These are phyloP conservation scores for Neodontobutis hainanensis DNA, from an alignment of 2,113 vertebrate genomes.

Conservation along the genomic window DNA sequence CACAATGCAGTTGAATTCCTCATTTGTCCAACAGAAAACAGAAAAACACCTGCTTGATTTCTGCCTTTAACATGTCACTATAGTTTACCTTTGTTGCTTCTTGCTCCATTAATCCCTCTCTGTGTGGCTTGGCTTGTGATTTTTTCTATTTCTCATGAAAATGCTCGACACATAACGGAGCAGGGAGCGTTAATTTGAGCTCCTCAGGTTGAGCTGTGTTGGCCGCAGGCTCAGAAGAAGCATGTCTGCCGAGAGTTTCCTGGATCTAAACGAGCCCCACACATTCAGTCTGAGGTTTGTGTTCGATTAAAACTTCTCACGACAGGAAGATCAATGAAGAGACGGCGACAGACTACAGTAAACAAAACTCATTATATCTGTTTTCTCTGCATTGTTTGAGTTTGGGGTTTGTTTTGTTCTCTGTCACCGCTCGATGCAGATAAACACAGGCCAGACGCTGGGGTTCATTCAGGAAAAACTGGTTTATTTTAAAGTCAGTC, in stretches of 20 bases:
- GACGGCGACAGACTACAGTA: neutral
- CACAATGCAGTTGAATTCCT: too few species aligned
- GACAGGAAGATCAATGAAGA: neutral
- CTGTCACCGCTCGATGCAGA: neutral
- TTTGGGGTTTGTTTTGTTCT: neutral
- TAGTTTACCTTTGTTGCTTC: neutral
- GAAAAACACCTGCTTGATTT: neutral
- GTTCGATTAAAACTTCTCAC: neutral
- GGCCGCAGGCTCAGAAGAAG: neutral
- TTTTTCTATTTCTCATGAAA: neutral
- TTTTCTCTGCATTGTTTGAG: neutral
- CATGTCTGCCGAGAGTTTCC: neutral
- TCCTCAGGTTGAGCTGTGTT: too few species aligned
- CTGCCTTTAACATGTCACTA: neutral
- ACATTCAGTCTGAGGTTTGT: neutral
- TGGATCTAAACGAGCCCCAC: neutral
- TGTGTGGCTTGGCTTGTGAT: neutral
- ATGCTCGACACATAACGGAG: neutral
- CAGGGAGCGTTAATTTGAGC: too few species aligned
- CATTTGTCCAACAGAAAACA: too few species aligned
- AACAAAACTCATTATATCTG: neutral
- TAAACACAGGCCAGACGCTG: neutral
- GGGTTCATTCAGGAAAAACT: neutral
- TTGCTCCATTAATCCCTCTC: neutral
- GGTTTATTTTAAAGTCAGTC: neutral